These are phyloP conservation scores for Cheirogaleus medius DNA, from an alignment of 2,113 vertebrate species.

Conservation along the genomic window DNA sequence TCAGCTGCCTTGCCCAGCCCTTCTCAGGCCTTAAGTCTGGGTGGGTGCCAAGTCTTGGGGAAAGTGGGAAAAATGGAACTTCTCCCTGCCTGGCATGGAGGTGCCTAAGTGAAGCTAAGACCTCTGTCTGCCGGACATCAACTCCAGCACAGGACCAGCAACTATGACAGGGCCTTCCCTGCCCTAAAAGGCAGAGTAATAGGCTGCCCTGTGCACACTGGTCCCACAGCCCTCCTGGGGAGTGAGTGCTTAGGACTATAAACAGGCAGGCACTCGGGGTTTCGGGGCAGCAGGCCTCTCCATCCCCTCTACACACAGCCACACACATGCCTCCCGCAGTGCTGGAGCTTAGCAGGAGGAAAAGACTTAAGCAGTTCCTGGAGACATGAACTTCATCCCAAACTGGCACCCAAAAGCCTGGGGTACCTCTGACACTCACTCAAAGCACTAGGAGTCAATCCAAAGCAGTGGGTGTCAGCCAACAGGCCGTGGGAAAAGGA, in stretches of 20 bases:
- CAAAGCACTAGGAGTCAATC: background rate
- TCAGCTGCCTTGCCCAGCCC: background rate
- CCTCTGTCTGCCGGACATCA: background rate
- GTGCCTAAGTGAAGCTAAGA: background rate
- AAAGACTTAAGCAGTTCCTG: background rate
- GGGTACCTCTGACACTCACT: background rate
- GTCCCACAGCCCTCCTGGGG: background rate
- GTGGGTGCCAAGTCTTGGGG: background rate
- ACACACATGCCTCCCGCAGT: background rate
- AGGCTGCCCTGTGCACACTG: background rate
- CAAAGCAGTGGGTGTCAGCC: background rate
- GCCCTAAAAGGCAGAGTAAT: background rate
- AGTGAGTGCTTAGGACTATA: background rate
- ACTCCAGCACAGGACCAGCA: background rate
- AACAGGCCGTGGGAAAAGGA: background rate
- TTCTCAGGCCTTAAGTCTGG: background rate
- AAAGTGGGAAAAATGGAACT: background rate
- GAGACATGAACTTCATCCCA: background rate
- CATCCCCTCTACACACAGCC: background rate
- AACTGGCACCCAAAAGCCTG: background rate
- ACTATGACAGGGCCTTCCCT: background rate
- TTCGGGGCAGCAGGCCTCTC: background rate
- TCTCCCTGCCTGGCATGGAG: background rate
- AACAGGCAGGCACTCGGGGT: background rate
- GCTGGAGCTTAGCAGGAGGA: background rate